These are phyloP conservation scores for Agrenia bidenticulata DNA, from an alignment of 2,888 invertebrate species.

Conservation along the genomic window DNA sequence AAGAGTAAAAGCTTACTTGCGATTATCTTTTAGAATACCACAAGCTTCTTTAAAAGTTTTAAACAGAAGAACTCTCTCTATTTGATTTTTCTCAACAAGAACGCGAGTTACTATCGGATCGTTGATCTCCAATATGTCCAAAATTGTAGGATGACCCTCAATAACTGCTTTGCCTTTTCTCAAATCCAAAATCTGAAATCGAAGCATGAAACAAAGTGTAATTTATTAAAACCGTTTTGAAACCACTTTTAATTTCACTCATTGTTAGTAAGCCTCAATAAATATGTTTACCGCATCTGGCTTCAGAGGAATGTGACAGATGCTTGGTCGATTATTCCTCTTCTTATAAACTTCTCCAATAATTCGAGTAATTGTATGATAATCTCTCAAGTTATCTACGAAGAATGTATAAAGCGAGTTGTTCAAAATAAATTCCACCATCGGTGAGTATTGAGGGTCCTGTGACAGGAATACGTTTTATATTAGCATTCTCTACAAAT, in stretches of 20 bases:
- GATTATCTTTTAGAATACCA: constrained; percentile 64
- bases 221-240: no score
- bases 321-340: background rate
- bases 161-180: constrained; percentile 52
- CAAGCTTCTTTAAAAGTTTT: constrained; percentile 69
- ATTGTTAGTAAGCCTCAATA: no score
- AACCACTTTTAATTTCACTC: no score
- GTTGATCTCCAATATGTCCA: constrained; percentile 70
- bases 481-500: background rate
- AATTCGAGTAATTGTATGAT: background rate
- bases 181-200: background rate
- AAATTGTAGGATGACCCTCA: constrained; percentile 60
- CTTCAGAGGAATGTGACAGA: background rate
- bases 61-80: constrained; percentile 77
- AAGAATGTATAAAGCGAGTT: background rate
- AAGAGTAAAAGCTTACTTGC: background rate
- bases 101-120: constrained; percentile 79
- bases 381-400: background rate
- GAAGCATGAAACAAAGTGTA: background rate
- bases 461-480: background rate
- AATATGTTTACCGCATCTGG: no score
- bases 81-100: constrained; percentile 74
- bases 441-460: background rate
- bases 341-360: constrained; percentile 4
- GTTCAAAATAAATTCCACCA: constrained; percentile 10